phyloP scores from a whole-genome alignment of 2,888 invertebrate genomes.

The Xestia sexstrigata region DNA sequence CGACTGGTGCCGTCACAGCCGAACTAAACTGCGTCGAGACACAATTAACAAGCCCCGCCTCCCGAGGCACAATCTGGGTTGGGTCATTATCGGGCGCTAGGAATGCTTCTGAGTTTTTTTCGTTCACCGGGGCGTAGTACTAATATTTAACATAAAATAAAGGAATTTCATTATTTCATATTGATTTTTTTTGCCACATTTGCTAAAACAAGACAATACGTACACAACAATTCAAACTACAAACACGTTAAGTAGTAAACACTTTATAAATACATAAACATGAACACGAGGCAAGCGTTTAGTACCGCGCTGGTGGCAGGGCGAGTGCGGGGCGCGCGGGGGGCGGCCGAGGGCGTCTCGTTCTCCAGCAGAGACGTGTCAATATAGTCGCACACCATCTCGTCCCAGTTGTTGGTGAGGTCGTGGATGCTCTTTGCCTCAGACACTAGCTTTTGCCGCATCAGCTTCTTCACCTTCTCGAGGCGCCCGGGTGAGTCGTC shows the following conservation, averaged over 20 bases:
- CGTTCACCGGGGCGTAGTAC: no score
- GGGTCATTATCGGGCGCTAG: no score
- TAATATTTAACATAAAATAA: background rate
- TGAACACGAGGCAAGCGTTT: constrained; percentile 5
- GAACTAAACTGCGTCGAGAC: no score
- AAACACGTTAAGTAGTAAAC: background rate
- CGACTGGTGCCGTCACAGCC: no score
- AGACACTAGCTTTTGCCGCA: constrained; percentile 82
- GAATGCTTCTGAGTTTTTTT: no score
- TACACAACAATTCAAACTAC: constrained; percentile 28
- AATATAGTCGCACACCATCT: constrained; percentile 84
- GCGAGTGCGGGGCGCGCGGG: background rate
- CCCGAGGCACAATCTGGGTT: no score
- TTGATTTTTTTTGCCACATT: constrained; percentile 14
- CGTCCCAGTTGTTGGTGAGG: constrained; percentile 84
- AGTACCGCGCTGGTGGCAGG: background rate
- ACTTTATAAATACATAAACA: constrained; percentile 21
- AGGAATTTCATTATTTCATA: background rate
- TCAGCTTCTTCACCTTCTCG: constrained; percentile 78
- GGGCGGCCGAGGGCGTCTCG: background rate
- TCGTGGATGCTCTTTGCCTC: constrained; percentile 80
- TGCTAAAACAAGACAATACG: constrained; percentile 10
- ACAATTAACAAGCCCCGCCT: no score
- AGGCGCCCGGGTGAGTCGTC: constrained; percentile 77
- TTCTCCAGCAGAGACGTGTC: constrained; percentile 74